Evolutionary conservation across 2,797 vertebrate genomes (phyloP), one percentile per base, ranked within the genome.

Genomic region (Hoplostethus mediterraneus): DNA sequence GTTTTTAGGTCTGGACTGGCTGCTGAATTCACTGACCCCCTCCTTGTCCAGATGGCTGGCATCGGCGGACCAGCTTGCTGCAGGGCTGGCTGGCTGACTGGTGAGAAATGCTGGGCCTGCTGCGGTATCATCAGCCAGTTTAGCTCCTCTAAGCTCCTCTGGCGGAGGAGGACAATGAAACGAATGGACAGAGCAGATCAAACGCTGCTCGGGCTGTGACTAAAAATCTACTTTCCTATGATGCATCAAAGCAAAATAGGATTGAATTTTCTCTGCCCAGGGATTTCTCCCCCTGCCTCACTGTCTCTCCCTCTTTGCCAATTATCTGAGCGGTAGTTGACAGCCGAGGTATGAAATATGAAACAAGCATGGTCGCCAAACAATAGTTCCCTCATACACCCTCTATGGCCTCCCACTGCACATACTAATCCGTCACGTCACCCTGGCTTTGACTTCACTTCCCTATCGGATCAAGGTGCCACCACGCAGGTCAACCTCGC

Each of bases 151-250:
- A 77, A 90, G 84, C 86, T 85, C 77, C 44, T n/a, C 71, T 79
- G 85, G 84, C 79, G 72, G 66, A 49, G 49, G 80, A 81, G 67
- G 69, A 21, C 79, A 71, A 84, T 74, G 71, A 92, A 80, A 89
- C 40, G 60, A 92, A 90, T 81, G 87, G 86, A 87, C 82, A 71
- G 3, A 88, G 70, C 69, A 89, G 83, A 94, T 93, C 91, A 93
- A 92, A 93, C 82, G 74, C 76, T 83, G 76, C 59, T 67, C 63
- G 69, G 67, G 21, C 86, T 84, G 84, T 82, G 84, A 90, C 87
- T 86, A 83, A 90, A 91, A 89, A 21, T 89, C 86, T 83, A 75
- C 88, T 91, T 90, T 87, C 80, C 87, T 85, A 73, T 75, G 79
- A 85, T 84, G 87, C 89, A 87, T 90, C 75, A 88, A 84, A 86